phyloP scores from a whole-genome alignment of 2,797 vertebrate species.

The Melopsittacus undulatus region DNA sequence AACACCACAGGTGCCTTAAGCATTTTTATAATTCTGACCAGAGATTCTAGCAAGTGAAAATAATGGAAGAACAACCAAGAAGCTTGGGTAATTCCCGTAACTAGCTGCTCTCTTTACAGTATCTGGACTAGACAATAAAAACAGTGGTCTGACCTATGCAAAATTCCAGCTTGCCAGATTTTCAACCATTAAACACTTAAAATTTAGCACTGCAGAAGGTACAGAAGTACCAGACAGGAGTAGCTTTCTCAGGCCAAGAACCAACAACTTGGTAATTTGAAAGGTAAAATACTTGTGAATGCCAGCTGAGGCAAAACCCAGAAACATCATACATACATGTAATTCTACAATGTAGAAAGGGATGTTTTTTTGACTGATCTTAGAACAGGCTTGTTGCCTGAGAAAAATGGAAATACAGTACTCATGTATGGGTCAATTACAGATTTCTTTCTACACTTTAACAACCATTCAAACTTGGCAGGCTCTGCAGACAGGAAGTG shows the following conservation, averaged over 20 bases:
- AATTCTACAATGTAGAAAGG: background rate
- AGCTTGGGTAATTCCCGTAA: background rate
- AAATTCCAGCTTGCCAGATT: background rate
- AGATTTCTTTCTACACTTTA: background rate
- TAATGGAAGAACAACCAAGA: background rate
- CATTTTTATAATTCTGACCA: background rate
- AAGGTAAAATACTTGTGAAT: background rate
- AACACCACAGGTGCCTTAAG: background rate
- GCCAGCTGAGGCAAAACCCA: background rate
- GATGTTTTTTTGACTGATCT: background rate
- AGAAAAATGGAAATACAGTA: background rate
- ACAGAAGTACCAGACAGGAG: background rate
- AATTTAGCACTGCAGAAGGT: background rate
- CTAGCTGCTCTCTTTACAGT: background rate
- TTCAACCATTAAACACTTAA: background rate
- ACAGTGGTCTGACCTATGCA: background rate
- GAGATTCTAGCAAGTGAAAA: background rate
- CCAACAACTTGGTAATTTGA: background rate
- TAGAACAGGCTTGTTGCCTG: background rate
- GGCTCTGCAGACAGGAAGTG: background rate
- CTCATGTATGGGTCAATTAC: background rate
- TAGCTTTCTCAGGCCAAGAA: background rate
- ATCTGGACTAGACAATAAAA: background rate
- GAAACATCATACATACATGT: background rate
- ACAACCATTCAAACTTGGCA: background rate